Evolutionary conservation across 2,797 vertebrate species (phyloP).

Genomic region (Lutjanus argentimaculatus): DNA sequence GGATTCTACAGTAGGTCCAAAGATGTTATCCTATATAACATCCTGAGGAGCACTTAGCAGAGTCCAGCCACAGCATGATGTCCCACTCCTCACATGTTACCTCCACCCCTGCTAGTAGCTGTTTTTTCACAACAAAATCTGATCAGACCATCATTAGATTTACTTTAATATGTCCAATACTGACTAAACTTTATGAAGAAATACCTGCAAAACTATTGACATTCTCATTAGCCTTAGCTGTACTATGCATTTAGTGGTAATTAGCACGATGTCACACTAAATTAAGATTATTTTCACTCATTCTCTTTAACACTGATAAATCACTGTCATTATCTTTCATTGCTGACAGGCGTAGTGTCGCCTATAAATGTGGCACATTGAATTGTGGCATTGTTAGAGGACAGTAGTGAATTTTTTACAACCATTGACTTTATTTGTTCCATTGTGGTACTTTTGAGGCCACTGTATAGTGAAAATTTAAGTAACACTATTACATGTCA

Average conservation of each 20-base stretch:
- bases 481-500: neutral
- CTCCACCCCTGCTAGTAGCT: neutral
- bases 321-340: neutral
- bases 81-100: neutral
- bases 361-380: too few species aligned
- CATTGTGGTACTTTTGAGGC: neutral
- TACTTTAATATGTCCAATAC: neutral
- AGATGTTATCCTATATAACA: constrained; percentile 37
- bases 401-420: neutral
- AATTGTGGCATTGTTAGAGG: neutral
- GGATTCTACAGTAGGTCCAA: constrained; percentile 21
- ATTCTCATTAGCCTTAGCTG: neutral
- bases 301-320: neutral
- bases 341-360: neutral
- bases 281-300: neutral
- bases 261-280: neutral
- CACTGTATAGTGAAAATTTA: neutral
- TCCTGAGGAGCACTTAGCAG: constrained; percentile 33
- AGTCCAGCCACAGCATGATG: neutral
- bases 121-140: too few species aligned
- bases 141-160: neutral
- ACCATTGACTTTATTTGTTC: neutral
- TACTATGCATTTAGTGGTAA: neutral
- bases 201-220: neutral
- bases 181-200: neutral